phyloP scores from a whole-genome alignment of 37 sponge, comb jelly and placozoan genomes.

The Diacarnus erythraeanus region DNA sequence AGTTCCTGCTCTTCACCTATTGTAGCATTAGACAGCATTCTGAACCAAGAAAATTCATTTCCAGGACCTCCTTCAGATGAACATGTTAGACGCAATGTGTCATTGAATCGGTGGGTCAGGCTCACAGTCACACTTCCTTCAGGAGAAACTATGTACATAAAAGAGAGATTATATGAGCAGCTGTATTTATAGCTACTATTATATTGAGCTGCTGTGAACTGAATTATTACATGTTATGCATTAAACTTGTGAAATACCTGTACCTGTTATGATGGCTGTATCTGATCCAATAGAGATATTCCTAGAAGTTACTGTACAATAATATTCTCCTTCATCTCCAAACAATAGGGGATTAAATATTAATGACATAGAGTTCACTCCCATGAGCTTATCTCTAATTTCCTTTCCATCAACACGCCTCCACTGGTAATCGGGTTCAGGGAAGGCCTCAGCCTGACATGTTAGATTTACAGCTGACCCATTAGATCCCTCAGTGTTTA shows the following conservation, averaged over 20 bases:
- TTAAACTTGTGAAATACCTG: too few species aligned
- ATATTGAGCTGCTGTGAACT: too few species aligned
- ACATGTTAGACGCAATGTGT: conserved; percentile 31
- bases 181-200: too few species aligned
- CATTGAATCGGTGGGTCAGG: neutral
- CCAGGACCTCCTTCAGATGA: conserved; percentile 61
- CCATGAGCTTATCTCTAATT: neutral
- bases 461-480: neutral
- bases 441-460: conserved; percentile 40
- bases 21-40: neutral
- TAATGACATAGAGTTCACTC: neutral
- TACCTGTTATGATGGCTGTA: too few species aligned
- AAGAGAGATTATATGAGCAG: too few species aligned
- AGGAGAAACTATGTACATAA: conserved; percentile 30
- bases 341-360: conserved; percentile 1
- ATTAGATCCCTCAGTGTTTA: neutral
- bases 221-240: too few species aligned
- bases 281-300: neutral
- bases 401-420: neutral
- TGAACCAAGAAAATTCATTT: conserved; percentile 52
- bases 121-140: conserved; percentile 29
- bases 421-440: conserved; percentile 39
- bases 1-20: neutral
- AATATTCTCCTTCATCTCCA: conserved; percentile 47
- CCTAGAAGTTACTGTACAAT: conserved; percentile 6